These are phyloP conservation scores for Corythaixoides concolor DNA, from an alignment of 2,113 vertebrate species.

Conservation along the genomic window DNA sequence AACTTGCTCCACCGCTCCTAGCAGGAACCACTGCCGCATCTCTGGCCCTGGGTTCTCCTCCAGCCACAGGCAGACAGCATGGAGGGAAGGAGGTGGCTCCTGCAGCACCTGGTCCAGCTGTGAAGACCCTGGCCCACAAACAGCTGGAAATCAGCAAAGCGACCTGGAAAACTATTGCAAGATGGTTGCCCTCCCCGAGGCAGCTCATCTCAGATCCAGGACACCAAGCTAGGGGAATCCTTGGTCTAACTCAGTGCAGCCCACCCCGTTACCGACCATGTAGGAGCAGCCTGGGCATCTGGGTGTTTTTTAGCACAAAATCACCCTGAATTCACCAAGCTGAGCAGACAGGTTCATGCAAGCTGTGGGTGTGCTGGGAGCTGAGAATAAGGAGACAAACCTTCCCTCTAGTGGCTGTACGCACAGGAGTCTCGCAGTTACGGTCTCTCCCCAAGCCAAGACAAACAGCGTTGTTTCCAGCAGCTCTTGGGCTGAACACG, in stretches of 20 bases:
- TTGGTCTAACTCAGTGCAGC: background rate
- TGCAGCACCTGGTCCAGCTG: background rate
- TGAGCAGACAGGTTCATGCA: background rate
- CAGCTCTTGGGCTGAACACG: background rate
- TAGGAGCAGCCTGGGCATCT: background rate
- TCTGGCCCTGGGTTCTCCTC: background rate
- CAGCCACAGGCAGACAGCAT: background rate
- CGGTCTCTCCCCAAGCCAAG: background rate
- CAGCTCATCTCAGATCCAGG: background rate
- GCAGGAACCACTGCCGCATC: background rate
- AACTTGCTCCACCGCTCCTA: background rate
- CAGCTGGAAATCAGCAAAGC: background rate
- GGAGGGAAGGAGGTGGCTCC: background rate
- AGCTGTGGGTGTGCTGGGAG: background rate
- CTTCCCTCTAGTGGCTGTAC: conserved; percentile 46
- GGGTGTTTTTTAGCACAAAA: background rate
- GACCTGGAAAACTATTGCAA: background rate
- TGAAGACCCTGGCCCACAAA: background rate
- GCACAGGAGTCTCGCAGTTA: background rate
- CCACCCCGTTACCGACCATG: rapidly evolving
- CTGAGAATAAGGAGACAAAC: background rate
- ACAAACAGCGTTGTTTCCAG: background rate
- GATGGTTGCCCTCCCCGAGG: background rate
- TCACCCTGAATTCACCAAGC: background rate
- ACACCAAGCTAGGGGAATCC: rapidly evolving